Evolutionary conservation across 2,888 invertebrate genomes (phyloP).

Genomic region (Drosophila parthenogenetica): DNA sequence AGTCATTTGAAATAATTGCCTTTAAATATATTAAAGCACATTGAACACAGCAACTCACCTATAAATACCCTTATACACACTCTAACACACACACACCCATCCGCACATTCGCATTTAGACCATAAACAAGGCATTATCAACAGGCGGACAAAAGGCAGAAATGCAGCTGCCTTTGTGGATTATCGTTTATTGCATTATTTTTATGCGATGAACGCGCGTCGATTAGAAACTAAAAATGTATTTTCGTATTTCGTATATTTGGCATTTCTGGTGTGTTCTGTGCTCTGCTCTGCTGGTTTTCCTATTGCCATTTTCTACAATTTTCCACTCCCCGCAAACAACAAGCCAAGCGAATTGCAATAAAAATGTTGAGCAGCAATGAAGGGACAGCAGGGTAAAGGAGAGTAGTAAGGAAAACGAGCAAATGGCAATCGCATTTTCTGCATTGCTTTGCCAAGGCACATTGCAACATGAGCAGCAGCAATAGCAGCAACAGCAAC

Average conservation of each 20-base stretch:
- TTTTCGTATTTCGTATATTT: conserved; percentile 41
- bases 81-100: not conserved
- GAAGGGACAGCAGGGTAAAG: conserved; percentile 4
- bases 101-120: not conserved
- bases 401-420: conserved; percentile 36
- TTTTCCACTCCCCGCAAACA: conserved; percentile 33
- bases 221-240: conserved; percentile 80
- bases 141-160: conserved; percentile 56
- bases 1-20: not conserved
- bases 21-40: not conserved
- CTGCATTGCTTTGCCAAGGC: conserved; percentile 66
- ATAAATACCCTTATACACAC: conserved; percentile 9
- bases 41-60: not conserved
- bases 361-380: conserved; percentile 61
- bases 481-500: conserved; percentile 23
- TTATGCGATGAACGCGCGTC: conserved; percentile 81
- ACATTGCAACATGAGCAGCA: conserved; percentile 27
- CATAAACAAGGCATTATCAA: conserved; percentile 69
- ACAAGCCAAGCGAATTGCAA: conserved; percentile 60
- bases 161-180: conserved; percentile 67
- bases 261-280: conserved; percentile 19
- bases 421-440: conserved; percentile 72
- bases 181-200: conserved; percentile 80
- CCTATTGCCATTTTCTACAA: conserved; percentile 4
- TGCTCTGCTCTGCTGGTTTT: conserved; percentile 1